Evolutionary conservation across 1,140 invertebrate species (phyloP).

Genomic region (Nasonia vitripennis): DNA sequence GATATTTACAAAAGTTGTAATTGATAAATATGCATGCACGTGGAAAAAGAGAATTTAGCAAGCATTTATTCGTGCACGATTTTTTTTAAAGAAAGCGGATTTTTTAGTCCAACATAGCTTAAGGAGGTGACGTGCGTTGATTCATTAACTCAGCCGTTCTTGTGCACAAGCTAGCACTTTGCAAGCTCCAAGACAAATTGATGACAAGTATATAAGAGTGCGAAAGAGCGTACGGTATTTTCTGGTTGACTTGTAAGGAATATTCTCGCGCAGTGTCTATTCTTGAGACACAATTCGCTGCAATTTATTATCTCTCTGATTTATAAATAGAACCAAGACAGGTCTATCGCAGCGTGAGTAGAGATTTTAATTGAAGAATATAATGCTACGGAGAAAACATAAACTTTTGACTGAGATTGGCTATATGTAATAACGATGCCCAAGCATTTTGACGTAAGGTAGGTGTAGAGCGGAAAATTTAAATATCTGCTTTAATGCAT

Average conservation of each 20-base stretch:
- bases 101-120: neutral
- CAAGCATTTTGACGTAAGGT: too few species aligned
- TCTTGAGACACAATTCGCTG: neutral
- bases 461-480: neutral
- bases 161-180: neutral
- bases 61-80: neutral
- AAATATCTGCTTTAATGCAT: neutral
- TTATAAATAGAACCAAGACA: conserved; percentile 21
- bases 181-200: conserved; percentile 26
- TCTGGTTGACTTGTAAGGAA: neutral
- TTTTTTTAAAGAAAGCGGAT: neutral
- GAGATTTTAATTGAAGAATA: too few species aligned
- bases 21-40: too few species aligned
- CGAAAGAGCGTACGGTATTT: neutral
- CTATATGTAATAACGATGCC: too few species aligned
- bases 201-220: conserved; percentile 12
- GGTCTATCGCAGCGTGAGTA: neutral
- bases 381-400: too few species aligned
- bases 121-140: neutral
- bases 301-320: neutral
- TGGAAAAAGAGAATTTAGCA: too few species aligned
- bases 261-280: neutral
- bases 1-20: too few species aligned
- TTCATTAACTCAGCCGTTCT: conserved; percentile 3
- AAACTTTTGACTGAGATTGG: too few species aligned